Base-by-base conservation (phyloP, 2,888 invertebrate species). In the Rotaria macrura region DNA sequence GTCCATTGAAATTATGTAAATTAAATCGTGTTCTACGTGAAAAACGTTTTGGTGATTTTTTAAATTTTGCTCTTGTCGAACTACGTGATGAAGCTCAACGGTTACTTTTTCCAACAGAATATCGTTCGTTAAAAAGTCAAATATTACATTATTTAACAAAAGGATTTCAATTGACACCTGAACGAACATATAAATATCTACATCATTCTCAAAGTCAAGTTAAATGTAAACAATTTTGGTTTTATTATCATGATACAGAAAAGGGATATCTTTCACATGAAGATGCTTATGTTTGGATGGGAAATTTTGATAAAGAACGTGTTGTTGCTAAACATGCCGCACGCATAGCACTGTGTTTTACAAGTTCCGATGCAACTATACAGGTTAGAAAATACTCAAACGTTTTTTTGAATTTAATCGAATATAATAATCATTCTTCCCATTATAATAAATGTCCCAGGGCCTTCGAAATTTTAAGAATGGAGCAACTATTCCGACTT, bases 1-100 rank as follows among this genome's bases (percentile, higher is more conserved):
- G 79, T 79, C 79, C 79, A 79, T 79, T 79, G 20, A 79, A 79
- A n/a, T 40, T 79, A 79, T 79, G 79, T n/a, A 79, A 79, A 79
- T 43, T 79, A 79, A 79, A 79, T 79, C 79, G 79, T 43, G 25
- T 79, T 43, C n/a, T 79, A 12, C 79, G 79, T 25, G 79, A 79
- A n/a, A 0, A 40, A n/a, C 12, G 9, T 43, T 79, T 79, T 43
- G 79, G 79, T 43, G 14, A 14, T 10, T 25, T 9, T 43, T n/a
- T 43, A 25, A 40, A 79, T 40, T 79, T 79, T 43, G 40, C 43
- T 79, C 40, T 79, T 0, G 79, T 79, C 12, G 79, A 79, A 43
- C 10, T 79, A n/a, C 79, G 79, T 79, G 79, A 79, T 43, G 79
- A 79, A 79, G 79, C 79, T 4, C 43, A 40, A n/a, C 20, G n/a